Conservation (phyloP, 1,140 invertebrate genomes). For the Drosophila murphyi region DNA sequence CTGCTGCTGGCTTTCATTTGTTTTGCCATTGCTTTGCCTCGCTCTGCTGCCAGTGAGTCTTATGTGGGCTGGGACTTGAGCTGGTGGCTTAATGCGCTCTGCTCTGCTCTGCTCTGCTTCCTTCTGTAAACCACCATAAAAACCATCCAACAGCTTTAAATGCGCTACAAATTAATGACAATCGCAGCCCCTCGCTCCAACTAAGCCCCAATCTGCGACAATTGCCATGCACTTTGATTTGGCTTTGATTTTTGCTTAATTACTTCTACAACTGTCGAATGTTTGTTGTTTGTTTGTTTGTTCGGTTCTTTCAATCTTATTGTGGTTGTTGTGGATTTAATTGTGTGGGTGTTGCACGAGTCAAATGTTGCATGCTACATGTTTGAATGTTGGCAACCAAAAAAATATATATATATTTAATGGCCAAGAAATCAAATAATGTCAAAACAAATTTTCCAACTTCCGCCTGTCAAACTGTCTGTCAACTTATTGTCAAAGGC, state of each 20-base stretch:
- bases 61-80: background rate
- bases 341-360: conserved; percentile 33
- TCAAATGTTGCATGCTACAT: conserved; percentile 44
- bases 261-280: conserved; percentile 69
- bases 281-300: conserved; percentile 50
- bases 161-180: conserved; percentile 78
- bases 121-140: conserved; percentile 71
- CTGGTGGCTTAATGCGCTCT: conserved; percentile 36
- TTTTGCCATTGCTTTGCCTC: conserved; percentile 10
- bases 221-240: conserved; percentile 82
- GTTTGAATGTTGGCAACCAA: conserved; percentile 23
- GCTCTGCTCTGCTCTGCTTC: background rate
- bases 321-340: conserved; percentile 22
- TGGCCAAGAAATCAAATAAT: conserved; percentile 15
- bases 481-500: background rate
- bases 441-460: conserved; percentile 1
- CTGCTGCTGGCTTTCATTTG: conserved; percentile 38
- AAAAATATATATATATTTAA: conserved; percentile 5
- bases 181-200: conserved; percentile 40
- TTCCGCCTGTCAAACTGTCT: background rate
- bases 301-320: background rate
- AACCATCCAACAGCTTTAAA: conserved; percentile 73
- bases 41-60: background rate
- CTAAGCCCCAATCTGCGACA: conserved; percentile 75
- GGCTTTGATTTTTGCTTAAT: conserved; percentile 82